phyloP scores from a whole-genome alignment of 2,113 vertebrate species.

The Corydoras maculifer region DNA sequence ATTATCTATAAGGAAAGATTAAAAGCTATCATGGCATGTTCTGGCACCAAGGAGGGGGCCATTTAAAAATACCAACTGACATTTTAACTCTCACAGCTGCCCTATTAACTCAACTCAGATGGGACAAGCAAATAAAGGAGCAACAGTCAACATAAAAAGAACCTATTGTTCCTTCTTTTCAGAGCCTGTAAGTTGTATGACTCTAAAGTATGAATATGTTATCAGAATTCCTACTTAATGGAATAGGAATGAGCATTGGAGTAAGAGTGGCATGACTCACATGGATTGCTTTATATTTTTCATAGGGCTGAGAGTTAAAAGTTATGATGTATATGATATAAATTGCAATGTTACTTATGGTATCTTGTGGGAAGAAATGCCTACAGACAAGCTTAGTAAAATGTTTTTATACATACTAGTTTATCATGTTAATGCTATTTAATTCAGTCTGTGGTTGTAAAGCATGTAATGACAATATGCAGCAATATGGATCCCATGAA shows the following conservation, averaged over 20 bases:
- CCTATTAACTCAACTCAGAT: constrained; percentile 12
- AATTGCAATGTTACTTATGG: too few relatives aligned
- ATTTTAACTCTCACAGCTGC: background rate
- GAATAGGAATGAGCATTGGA: background rate
- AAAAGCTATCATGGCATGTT: background rate
- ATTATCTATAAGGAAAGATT: constrained; percentile 4
- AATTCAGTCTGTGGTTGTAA: too few relatives aligned
- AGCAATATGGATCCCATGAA: too few relatives aligned
- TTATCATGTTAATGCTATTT: too few relatives aligned
- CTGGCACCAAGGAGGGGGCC: background rate
- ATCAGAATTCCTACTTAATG: background rate
- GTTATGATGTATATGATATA: too few relatives aligned
- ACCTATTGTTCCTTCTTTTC: constrained; percentile 8
- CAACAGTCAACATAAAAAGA: background rate
- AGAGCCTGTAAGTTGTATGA: background rate
- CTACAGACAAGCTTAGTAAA: too few relatives aligned
- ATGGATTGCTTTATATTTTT: too few relatives aligned
- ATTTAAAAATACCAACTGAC: constrained; percentile 8
- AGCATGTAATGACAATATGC: too few relatives aligned
- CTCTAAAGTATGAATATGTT: background rate
- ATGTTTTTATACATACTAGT: too few relatives aligned
- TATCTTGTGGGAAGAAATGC: too few relatives aligned
- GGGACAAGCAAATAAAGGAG: constrained; percentile 18
- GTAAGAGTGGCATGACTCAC: background rate
- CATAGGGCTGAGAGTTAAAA: too few relatives aligned